Conservation (phyloP, 2,113 vertebrate species). For the Verasper variegatus region DNA sequence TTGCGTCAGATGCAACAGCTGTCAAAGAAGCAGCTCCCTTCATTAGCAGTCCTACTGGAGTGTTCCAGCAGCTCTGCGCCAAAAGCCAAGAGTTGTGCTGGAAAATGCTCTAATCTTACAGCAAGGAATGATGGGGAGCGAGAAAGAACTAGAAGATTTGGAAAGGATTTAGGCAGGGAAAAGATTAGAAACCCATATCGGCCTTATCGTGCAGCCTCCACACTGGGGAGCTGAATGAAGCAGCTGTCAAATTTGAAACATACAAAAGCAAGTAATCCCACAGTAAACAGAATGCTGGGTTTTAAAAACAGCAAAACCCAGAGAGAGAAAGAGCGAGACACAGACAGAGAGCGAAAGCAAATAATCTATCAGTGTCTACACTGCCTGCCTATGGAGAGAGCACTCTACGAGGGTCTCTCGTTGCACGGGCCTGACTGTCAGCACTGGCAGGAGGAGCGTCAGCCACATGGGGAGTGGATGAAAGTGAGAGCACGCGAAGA, state of each 20-base stretch:
- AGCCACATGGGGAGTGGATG: constrained; percentile 72
- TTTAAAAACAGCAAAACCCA: constrained; percentile 69
- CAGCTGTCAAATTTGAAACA: constrained; percentile 86
- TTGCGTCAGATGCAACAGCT: constrained; percentile 79
- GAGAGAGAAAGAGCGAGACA: constrained; percentile 19
- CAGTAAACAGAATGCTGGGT: constrained; percentile 82
- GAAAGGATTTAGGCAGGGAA: constrained; percentile 83
- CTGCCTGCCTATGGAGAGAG: constrained; percentile 61
- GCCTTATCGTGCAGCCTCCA: constrained; percentile 83
- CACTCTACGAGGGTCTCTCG: constrained; percentile 55
- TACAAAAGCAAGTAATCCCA: constrained; percentile 85
- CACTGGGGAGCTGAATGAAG: constrained; percentile 83
- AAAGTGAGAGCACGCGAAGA: constrained; percentile 71
- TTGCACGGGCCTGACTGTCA: constrained; percentile 58
- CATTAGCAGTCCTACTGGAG: constrained; percentile 76
- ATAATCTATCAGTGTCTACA: constrained; percentile 70
- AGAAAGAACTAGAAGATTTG: constrained; percentile 81
- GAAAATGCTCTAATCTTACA: constrained; percentile 82
- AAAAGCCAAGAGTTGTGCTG: constrained; percentile 74
- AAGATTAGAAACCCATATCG: constrained; percentile 85
- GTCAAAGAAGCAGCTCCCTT: constrained; percentile 79
- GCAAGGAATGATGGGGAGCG: constrained; percentile 73
- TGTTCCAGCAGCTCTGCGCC: constrained; percentile 68
- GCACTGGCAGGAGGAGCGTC: constrained; percentile 46
- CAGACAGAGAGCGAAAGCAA: constrained; percentile 32